phyloP scores from a whole-genome alignment of 2,113 vertebrate species.

The Nothocercus julius region DNA sequence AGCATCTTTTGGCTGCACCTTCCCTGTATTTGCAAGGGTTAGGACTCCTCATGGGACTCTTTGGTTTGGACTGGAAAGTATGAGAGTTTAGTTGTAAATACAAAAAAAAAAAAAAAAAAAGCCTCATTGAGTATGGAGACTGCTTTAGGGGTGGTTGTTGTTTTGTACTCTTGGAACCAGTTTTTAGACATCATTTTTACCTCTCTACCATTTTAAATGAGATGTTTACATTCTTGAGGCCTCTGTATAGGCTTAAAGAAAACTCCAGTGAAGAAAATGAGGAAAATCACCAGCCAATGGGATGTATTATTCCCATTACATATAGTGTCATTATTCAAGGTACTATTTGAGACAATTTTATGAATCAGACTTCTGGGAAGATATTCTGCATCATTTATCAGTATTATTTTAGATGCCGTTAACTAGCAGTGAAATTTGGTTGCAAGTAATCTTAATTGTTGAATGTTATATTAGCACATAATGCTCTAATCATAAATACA shows the following conservation, averaged over 20 bases:
- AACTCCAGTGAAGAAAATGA: not conserved
- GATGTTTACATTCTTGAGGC: not conserved
- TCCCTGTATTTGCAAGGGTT: not conserved
- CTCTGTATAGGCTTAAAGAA: not conserved
- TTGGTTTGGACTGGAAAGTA: not conserved
- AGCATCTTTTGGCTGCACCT: not conserved
- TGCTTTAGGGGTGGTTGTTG: not conserved
- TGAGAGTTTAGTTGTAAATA: not conserved
- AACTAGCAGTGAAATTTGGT: constrained; percentile 54
- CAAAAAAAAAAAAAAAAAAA: not conserved
- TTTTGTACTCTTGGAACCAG: not conserved
- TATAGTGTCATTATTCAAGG: constrained; percentile 10
- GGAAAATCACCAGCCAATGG: constrained; percentile 28
- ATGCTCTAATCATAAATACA: not conserved
- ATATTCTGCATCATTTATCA: constrained; percentile 34
- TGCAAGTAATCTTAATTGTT: constrained; percentile 56
- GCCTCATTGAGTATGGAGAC: rapidly evolving
- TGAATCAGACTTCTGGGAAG: constrained; percentile 57
- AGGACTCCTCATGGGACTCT: not conserved
- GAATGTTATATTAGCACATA: not conserved
- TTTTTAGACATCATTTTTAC: not conserved
- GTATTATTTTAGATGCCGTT: constrained; percentile 40
- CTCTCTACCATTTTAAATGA: not conserved
- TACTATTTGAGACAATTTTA: constrained; percentile 3
- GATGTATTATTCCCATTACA: constrained; percentile 4